phyloP scores from a whole-genome alignment of 2,113 vertebrate species.

The Tragulus kanchil region DNA sequence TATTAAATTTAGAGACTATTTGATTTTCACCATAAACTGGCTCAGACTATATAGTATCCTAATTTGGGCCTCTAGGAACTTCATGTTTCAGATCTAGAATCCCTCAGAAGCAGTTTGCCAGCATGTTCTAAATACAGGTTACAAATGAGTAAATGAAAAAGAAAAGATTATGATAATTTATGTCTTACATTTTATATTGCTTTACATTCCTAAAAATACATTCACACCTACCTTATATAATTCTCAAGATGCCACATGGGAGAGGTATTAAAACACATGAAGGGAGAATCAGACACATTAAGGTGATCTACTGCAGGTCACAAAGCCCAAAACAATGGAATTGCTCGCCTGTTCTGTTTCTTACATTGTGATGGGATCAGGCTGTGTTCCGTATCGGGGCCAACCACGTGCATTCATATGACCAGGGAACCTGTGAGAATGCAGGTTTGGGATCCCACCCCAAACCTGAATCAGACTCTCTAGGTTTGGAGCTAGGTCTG shows the following conservation, averaged over 20 bases:
- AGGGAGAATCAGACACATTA: background rate
- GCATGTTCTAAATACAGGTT: conserved; percentile 65
- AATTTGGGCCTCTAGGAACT: conserved; percentile 27
- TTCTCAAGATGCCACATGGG: background rate
- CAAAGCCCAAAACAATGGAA: background rate
- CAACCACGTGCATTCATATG: background rate
- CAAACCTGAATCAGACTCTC: background rate
- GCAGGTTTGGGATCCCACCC: background rate
- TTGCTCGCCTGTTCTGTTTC: background rate
- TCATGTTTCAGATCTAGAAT: conserved; percentile 58
- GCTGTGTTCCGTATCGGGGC: background rate
- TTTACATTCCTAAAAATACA: conserved; percentile 61
- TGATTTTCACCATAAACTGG: conserved; percentile 55
- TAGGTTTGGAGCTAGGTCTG: background rate
- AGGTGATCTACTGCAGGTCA: background rate
- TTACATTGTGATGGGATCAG: background rate
- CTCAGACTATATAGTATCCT: background rate
- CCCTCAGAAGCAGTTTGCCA: conserved; percentile 63
- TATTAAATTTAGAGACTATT: conserved; percentile 63
- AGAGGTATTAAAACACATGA: background rate
- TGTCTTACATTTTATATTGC: conserved; percentile 61
- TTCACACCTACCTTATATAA: background rate
- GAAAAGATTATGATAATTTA: conserved; percentile 54
- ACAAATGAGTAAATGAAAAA: conserved; percentile 48
- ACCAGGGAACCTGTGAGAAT: background rate